Evolutionary conservation across 2,888 invertebrate genomes (phyloP), one percentile per base, ranked within the genome.

Genomic region (Rhagonycha lutea): DNA sequence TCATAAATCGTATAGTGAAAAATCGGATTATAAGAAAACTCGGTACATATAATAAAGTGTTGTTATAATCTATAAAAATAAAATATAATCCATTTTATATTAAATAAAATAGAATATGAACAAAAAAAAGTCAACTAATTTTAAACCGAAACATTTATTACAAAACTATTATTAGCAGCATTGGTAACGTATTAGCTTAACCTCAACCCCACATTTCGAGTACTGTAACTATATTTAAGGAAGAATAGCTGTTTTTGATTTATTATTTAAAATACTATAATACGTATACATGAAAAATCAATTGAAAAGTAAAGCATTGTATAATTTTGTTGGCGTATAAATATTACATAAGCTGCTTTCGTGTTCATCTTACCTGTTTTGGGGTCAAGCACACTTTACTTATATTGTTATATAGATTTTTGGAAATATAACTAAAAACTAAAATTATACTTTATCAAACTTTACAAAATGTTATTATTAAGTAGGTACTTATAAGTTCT

Each of bases 391-490:
- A 47, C 7, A 47, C n/a, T 47, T 47, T 47, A 47, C 47, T 47
- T n/a, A 4, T 47, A 47, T 47, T 47, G 47, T n/a, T 47, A 8
- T n/a, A 47, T 47, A 47, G 12, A 47, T n/a, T 47, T 47, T 47
- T 47, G n/a, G n/a, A 47, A 47, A n/a, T n/a, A 5, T 32, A 12
- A 18, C 18, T 18, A 18, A 18, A 3, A 68, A 28, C 28, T 68
- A 32, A 65, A 32, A 32, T 69, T 69, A 47, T 61, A 71, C 79
- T 29, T 70, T 77, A 72, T 81, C 80, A 81, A 81, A 81, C 79
- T 78, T 72, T 70, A 69, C 76, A 81, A 83, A 83, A 84, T 84
- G 82, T 82, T 83, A 83, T 83, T 83, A 83, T 82, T 84, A 83
- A 83, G 83, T 81, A 83, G 18, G 18, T 18, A 18, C 18, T 18